Conservation (phyloP, 2,888 invertebrate genomes). For the Dasypolia templi region DNA sequence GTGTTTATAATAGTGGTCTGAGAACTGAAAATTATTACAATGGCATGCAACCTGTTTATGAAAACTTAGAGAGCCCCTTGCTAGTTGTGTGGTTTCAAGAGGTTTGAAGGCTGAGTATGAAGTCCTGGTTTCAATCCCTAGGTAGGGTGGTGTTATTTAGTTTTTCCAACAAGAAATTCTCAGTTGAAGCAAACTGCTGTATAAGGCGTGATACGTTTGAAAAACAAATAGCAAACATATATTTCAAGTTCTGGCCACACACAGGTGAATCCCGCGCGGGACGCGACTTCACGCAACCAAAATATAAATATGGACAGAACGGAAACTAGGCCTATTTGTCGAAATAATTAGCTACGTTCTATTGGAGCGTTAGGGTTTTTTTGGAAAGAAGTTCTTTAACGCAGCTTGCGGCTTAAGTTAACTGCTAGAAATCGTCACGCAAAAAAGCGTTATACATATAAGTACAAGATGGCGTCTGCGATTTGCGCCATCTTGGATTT, state of each 20-base stretch:
- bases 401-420: too few species aligned
- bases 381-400: too few species aligned
- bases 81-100: neutral
- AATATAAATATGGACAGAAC: too few species aligned
- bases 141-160: neutral
- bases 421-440: too few species aligned
- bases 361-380: too few species aligned
- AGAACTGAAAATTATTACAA: neutral
- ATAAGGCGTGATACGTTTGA: neutral
- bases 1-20: neutral
- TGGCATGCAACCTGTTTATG: neutral
- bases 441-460: too few species aligned
- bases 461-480: too few species aligned
- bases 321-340: too few species aligned
- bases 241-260: neutral
- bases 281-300: neutral
- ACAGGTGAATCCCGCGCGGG: neutral
- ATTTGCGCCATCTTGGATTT: too few species aligned
- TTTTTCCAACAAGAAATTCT: too few species aligned
- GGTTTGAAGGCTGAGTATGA: neutral
- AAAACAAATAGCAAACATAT: neutral
- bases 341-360: too few species aligned
- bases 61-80: too few species aligned
- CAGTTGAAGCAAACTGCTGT: neutral
- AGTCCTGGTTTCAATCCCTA: neutral